Evolutionary conservation across 2,113 vertebrate species (phyloP).

Genomic region (Rhineura floridana): DNA sequence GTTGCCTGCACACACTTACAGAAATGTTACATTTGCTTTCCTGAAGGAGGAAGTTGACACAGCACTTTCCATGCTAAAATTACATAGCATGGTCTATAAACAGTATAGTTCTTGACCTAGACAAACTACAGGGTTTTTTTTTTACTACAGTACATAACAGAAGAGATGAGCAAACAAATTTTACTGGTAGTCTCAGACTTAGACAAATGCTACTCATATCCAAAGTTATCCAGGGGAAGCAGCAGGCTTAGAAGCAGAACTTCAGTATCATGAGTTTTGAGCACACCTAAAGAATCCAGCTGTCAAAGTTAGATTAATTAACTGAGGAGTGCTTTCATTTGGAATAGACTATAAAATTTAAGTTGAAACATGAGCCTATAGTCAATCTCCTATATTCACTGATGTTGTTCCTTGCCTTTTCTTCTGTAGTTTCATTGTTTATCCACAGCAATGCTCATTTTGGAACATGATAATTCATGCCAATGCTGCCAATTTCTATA

Average conservation of each 20-base stretch:
- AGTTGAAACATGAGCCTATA: too few species aligned
- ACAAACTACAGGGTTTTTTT: neutral
- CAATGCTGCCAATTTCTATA: too few species aligned
- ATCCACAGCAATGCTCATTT: neutral
- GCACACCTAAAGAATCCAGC: neutral
- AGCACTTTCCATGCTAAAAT: neutral
- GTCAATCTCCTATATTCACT: too few species aligned
- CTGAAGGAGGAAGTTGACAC: neutral
- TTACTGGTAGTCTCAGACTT: neutral
- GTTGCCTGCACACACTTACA: neutral
- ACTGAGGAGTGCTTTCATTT: neutral
- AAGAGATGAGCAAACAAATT: neutral
- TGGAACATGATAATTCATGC: neutral
- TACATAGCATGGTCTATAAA: neutral
- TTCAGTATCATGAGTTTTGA: neutral
- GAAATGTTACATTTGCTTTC: neutral
- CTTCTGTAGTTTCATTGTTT: neutral
- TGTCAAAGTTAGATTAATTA: neutral
- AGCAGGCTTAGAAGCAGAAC: neutral
- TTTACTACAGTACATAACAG: neutral
- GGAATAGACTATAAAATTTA: neutral
- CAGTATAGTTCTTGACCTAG: neutral
- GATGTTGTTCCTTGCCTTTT: too few species aligned
- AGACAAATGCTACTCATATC: neutral
- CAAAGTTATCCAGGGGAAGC: neutral